Conservation (phyloP, 2,113 vertebrate species). For the Chunga burmeisteri region DNA sequence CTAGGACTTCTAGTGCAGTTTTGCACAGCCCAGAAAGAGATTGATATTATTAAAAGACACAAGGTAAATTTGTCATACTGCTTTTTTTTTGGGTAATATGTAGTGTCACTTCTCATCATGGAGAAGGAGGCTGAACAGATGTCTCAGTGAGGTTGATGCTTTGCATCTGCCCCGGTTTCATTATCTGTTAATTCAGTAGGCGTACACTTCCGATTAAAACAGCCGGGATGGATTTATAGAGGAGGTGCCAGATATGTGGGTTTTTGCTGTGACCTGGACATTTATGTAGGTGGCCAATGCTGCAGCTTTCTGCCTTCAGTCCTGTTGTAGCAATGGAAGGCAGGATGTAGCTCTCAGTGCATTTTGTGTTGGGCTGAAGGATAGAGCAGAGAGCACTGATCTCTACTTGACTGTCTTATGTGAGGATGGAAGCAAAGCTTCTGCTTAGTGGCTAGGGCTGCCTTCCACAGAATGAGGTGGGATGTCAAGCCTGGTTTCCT, state of each 20-base stretch:
- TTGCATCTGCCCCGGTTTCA: background rate
- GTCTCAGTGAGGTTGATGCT: background rate
- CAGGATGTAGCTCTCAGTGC: background rate
- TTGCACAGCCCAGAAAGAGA: constrained; percentile 86
- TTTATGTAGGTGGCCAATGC: background rate
- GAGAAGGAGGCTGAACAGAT: background rate
- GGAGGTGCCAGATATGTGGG: background rate
- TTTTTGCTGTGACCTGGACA: background rate
- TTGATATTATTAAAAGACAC: constrained; percentile 79
- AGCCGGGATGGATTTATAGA: background rate
- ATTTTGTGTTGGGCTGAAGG: background rate
- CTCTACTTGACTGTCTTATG: background rate
- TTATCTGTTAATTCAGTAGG: background rate
- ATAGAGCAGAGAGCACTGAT: background rate
- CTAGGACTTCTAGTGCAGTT: constrained; percentile 88
- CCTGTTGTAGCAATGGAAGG: background rate
- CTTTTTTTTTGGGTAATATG: background rate
- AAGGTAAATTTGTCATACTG: constrained; percentile 73
- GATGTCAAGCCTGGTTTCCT: background rate
- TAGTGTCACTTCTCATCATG: background rate
- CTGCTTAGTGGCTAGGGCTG: background rate
- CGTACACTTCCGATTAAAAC: background rate
- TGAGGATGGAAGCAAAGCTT: background rate
- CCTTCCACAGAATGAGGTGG: background rate
- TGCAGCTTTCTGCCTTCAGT: background rate